Evolutionary conservation across 2,888 invertebrate species (phyloP).

Genomic region (Apodemia duryi): DNA sequence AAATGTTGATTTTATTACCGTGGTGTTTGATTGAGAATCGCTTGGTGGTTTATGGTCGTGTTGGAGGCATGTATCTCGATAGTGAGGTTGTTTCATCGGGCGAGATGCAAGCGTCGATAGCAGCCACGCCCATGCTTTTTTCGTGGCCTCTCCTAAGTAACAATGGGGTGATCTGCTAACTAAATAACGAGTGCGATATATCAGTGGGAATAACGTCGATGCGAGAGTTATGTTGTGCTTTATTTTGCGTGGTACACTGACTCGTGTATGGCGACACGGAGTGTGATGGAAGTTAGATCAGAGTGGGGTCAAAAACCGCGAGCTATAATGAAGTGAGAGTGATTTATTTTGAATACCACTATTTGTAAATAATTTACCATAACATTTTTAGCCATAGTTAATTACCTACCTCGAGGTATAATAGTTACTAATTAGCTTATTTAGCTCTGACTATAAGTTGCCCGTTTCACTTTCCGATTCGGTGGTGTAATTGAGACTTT

Average conservation of each 20-base stretch:
- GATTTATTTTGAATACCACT: background rate
- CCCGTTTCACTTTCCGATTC: too few relatives aligned
- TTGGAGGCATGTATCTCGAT: slow-evolving; percentile 73
- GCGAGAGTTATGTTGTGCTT: slow-evolving; percentile 39
- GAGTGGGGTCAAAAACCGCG: slow-evolving; percentile 1
- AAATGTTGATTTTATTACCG: slow-evolving; percentile 39
- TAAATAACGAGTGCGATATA: slow-evolving; percentile 71
- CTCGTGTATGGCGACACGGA: slow-evolving; percentile 25
- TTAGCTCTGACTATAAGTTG: too few relatives aligned
- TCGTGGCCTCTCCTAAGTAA: slow-evolving; percentile 72
- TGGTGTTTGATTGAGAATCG: slow-evolving; percentile 36
- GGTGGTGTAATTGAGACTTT: too few relatives aligned
- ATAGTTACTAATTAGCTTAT: too few relatives aligned
- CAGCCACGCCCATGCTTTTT: slow-evolving; percentile 75
- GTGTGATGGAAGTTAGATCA: slow-evolving; percentile 14
- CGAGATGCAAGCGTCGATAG: slow-evolving; percentile 62
- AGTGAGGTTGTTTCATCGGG: slow-evolving; percentile 69
- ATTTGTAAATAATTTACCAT: background rate
- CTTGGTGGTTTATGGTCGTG: slow-evolving; percentile 38
- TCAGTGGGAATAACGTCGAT: slow-evolving; percentile 53
- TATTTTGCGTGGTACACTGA: slow-evolving; percentile 34
- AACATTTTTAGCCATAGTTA: background rate
- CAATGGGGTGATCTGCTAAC: slow-evolving; percentile 77
- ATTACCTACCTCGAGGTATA: background rate
- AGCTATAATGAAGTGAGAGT: background rate